Base-by-base conservation (phyloP, 2,888 invertebrate genomes). In the Lottia scabra region DNA sequence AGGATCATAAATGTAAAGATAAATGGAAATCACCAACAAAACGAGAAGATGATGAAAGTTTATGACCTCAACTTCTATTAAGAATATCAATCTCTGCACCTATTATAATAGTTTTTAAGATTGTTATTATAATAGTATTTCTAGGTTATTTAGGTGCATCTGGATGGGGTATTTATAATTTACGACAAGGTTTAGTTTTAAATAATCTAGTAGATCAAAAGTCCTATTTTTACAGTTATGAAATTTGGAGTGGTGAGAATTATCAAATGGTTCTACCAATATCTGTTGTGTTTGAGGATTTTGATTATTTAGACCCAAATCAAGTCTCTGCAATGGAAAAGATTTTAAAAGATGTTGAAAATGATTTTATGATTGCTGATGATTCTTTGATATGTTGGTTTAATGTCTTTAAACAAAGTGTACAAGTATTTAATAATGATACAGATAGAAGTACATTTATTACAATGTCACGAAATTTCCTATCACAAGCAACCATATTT, bases 221-320 rank as follows among this genome's bases (percentile, higher is more conserved):
- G 10, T 56, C 56, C 8, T 84, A 83, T 63, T 81, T 77, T 43
- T 73, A 77, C 27, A 70, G 75, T 6, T 84, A 78, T 72, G 71
- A 74, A 30, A 56, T 70, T 0, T 68, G 71, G 63, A 45, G 72
- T 8, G 74, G 78, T 6, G 26, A 72, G 8, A 73, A 81, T 70
- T 84, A 80, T 19, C 70, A 75, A 1, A 65, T 64, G 8, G 68
- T 74, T 15, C 72, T 81, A 4, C 67, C 76, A 0, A 74, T 85
- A 15, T 75, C 78, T 56, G 79, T 83, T 64, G 74, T 75, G 12
- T 43, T 83, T n/a, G 67, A 72, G 1, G 26, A 73, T 2, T 45
- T 79, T 23, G 70, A 68, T 23, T 82, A 80, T 62, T 43, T 38
- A 0, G 63, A 74, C 12, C n/a, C 67, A 4, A 48, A 63, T 19